A percentile compares a stretch with the other conserved stretches of the same genome.
Evolutionary conservation across 2,888 invertebrate genomes (phyloP).

Genomic region (Patella pellucida): DNA sequence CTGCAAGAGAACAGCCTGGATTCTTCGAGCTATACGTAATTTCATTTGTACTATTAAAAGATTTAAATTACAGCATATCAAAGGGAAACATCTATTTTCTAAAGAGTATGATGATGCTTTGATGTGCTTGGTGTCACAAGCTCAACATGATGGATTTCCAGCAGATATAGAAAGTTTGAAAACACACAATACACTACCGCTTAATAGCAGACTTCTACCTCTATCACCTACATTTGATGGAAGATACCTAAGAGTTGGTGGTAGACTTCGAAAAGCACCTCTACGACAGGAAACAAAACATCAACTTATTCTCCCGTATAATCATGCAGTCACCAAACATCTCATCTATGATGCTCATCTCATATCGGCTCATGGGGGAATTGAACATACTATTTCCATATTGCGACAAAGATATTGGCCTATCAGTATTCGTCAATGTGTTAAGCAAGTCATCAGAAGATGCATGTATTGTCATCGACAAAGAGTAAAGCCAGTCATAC

Average conservation of each 20-base stretch:
- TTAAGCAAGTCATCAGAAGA: background rate
- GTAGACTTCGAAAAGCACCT: slow-evolving; percentile 10
- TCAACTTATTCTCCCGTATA: slow-evolving; percentile 8
- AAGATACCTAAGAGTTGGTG: slow-evolving; percentile 3
- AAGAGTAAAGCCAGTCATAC: background rate
- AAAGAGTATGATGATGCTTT: background rate
- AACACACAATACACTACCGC: background rate
- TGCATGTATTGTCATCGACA: background rate
- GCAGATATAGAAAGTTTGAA: background rate
- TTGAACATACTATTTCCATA: slow-evolving; percentile 15
- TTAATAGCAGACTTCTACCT: slow-evolving; percentile 9
- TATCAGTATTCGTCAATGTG: background rate
- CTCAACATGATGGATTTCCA: background rate
- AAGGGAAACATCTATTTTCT: background rate
- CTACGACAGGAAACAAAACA: slow-evolving; percentile 9
- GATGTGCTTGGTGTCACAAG: background rate
- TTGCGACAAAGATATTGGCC: slow-evolving; percentile 12
- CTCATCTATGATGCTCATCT: no score
- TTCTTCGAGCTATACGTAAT: background rate
- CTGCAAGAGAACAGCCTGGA: background rate
- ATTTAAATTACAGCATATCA: background rate
- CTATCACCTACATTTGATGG: slow-evolving; percentile 14
- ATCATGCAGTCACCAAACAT: background rate
- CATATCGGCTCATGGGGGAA: slow-evolving; percentile 7
- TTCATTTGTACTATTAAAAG: background rate